Evolutionary conservation across 1,140 invertebrate species (phyloP), one percentile per base, ranked within the genome.

Genomic region (Tetranychus cinnabarinus): DNA sequence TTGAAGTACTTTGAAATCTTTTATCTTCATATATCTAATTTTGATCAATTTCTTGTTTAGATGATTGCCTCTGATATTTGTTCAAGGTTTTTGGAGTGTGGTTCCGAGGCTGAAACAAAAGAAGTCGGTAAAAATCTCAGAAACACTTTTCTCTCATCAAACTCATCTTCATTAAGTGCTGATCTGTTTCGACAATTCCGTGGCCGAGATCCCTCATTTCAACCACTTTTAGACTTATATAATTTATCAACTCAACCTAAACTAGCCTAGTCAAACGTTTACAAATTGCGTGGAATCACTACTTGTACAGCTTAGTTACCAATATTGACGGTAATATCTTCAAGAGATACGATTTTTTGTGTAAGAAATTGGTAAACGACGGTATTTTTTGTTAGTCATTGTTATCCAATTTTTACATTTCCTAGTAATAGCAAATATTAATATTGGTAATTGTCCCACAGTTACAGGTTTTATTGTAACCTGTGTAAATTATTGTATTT

Each of bases 101-200:
- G 23, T n/a, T 7, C n/a, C 5, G 6, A 52, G 12, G 50, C 13
- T 23, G 31, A 23, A 52, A 13, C 23, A 52, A n/a, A 52, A 23
- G 50, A 52, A 52, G 50, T 52, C 7, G 50, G 50, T 8, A 52
- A 33, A 23, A 12, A 52, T 31, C 23, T 52, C 12, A 52, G 31
- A 52, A 33, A 52, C n/a, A 31, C 50, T 52, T 8, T 52, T 33
- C 31, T 52, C n/a, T 52, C n/a, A 6, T 8, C 31, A 8, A 31
- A n/a, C 2, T n/a, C 50, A 31, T 33, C 50, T 52, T 23, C 23
- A 8, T 31, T 31, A n/a, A 33, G 50, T 31, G 50, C 50, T 65
- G 85, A 92, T 77, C 78, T 89, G 6, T 97, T 95, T 72, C 78
- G 89, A 61, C 78, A 81, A 67, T 95, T 95, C 72, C 76, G 86